Evolutionary conservation across 2,797 vertebrate species (phyloP), one percentile per base, ranked within the genome.

Genomic region (Rhinella marina): DNA sequence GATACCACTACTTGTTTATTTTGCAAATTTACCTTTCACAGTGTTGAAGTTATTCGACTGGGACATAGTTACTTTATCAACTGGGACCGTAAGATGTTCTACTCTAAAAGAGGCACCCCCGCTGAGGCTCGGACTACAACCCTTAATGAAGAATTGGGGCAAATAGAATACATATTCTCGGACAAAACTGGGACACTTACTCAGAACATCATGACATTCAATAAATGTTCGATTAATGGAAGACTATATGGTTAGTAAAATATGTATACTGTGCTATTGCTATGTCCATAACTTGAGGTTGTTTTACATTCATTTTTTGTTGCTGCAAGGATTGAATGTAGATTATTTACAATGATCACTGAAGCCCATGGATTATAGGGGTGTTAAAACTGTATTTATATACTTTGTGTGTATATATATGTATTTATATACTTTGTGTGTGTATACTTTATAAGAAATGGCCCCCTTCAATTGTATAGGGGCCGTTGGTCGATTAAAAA

Each of bases 131-230:
- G 93, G 27, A 95, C 94, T 1, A 95, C 94, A 70, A 95, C 93
- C 0, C 93, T 96, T 12, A 96, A 92, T 4, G 95, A 96, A 75
- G 94, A 96, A 70, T 91, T 96, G 76, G 94, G 94, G 8, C 95
- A 96, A 88, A 93, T 94, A 75, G 93, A 95, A 82, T 95, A 93
- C 41, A 87, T 96, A 91, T 96, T 96, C 91, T 95, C 94, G 0
- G 95, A 94, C 89, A 95, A 96, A 93, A 96, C 94, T 1, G 94
- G 93, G 32, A 95, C 94, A 9, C 93, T 95, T 54, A 95, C 94
- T 52, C 93, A 96, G 88, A 96, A 96, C 89, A 93, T 95, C 86
- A 94, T 95, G 94, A 91, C 92, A 86, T 96, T 96, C 82, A 94
- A 94, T 90, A 95, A 94, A 88, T 95, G 94, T 85, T 96, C 93